Percentiles rank a stretch among this genome's conserved stretches.
Evolutionary conservation across 2,113 vertebrate species (phyloP).

Genomic region (Saguinus imperator): DNA sequence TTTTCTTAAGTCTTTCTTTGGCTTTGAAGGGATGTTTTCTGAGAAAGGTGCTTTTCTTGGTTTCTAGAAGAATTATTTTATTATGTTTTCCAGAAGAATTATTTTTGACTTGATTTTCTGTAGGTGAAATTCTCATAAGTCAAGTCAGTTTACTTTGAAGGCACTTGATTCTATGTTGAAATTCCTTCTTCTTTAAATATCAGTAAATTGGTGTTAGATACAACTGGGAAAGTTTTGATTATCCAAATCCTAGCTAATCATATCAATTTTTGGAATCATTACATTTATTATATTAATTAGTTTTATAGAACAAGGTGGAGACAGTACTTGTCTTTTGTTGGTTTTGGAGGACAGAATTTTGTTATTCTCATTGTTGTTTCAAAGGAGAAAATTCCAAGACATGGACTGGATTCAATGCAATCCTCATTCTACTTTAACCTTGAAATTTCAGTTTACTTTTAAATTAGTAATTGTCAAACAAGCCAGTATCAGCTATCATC

Average conservation of each 20-base stretch:
- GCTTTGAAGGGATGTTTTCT: constrained; percentile 11
- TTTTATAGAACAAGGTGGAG: background rate
- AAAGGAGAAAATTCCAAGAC: background rate
- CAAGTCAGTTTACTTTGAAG: constrained; percentile 18
- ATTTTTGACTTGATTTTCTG: background rate
- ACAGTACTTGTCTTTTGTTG: background rate
- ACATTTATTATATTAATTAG: background rate
- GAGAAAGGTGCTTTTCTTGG: constrained; percentile 24
- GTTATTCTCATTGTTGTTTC: background rate
- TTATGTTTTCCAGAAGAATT: constrained; percentile 1
- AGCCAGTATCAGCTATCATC: background rate
- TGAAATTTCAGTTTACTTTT: background rate
- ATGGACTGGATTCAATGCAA: background rate
- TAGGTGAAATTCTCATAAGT: background rate
- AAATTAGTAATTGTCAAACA: background rate
- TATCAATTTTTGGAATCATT: background rate
- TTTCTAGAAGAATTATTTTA: constrained; percentile 40
- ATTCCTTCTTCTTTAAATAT: constrained; percentile 40
- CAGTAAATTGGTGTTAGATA: background rate
- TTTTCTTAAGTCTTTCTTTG: constrained; percentile 12
- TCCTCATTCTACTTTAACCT: background rate
- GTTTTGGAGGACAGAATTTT: background rate
- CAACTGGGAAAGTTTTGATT: background rate
- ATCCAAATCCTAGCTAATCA: background rate
- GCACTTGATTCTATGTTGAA: background rate